These are phyloP conservation scores for Ophiodon elongatus DNA, from an alignment of 2,113 vertebrate genomes.

Conservation along the genomic window DNA sequence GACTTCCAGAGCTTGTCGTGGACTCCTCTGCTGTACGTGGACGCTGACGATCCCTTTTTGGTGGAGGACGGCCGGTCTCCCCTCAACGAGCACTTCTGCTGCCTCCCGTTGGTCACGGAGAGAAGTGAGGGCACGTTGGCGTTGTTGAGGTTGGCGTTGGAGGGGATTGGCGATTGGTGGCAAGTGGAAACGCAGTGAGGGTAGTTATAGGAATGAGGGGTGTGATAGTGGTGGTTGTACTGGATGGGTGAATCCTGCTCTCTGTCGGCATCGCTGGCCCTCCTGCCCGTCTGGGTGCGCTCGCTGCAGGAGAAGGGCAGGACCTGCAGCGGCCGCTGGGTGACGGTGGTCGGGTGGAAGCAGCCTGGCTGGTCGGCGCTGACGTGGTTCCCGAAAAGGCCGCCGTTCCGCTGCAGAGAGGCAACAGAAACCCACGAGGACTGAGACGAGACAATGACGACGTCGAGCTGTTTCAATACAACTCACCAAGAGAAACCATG, in stretches of 20 bases:
- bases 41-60: conserved; percentile 78
- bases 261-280: conserved; percentile 15
- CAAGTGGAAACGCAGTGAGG: conserved; percentile 84
- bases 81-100: conserved; percentile 70
- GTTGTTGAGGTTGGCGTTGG: conserved; percentile 98
- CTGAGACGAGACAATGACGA: not conserved
- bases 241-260: conserved; percentile 88
- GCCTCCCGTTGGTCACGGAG: conserved; percentile 87
- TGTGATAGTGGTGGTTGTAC: conserved; percentile 85
- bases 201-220: conserved; percentile 84
- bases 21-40: conserved; percentile 66
- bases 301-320: conserved; percentile 88
- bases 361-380: conserved; percentile 88
- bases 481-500: not conserved
- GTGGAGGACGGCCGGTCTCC: conserved; percentile 79
- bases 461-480: not conserved
- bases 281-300: conserved; percentile 57
- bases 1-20: conserved; percentile 85
- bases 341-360: conserved; percentile 91
- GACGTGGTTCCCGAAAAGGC: conserved; percentile 94
- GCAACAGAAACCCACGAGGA: conserved; percentile 10
- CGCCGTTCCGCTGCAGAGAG: conserved; percentile 91
- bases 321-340: conserved; percentile 95
- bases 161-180: conserved; percentile 90
- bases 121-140: conserved; percentile 92